Evolutionary conservation across 2,797 vertebrate species (phyloP).

Genomic region (Liasis olivaceus): DNA sequence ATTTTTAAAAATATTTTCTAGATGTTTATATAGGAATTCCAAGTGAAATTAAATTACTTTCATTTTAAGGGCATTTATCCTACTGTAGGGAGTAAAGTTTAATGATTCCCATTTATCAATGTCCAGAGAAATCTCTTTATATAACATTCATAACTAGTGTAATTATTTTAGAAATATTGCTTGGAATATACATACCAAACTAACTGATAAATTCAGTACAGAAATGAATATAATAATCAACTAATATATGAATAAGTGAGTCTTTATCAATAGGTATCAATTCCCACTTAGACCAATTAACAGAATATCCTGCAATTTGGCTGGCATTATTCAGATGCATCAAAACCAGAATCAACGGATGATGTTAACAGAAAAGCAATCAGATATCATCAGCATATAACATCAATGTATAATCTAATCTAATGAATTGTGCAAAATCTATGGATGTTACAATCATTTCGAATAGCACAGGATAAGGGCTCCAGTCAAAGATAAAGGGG

Average conservation of each 20-base stretch:
- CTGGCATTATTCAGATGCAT: not conserved
- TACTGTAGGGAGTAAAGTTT: not conserved
- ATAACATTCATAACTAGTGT: not conserved
- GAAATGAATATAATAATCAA: no score
- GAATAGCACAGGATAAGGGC: not conserved
- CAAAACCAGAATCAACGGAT: not conserved
- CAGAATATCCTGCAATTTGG: not conserved
- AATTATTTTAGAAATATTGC: not conserved
- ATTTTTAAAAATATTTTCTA: not conserved
- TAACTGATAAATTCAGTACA: not conserved
- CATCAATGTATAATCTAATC: not conserved
- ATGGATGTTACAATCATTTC: not conserved
- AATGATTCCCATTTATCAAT: not conserved
- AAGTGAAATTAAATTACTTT: not conserved
- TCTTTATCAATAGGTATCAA: no score
- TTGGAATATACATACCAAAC: not conserved
- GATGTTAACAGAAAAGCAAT: not conserved
- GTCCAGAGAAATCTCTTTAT: not conserved
- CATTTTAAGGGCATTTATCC: not conserved
- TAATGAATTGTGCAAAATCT: not conserved
- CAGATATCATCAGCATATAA: not conserved
- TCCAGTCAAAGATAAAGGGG: not conserved
- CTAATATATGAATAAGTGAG: no score
- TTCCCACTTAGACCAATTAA: no score
- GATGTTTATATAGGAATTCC: not conserved